Conservation (phyloP, 2,797 vertebrate genomes). For the Nothura maculosa region DNA sequence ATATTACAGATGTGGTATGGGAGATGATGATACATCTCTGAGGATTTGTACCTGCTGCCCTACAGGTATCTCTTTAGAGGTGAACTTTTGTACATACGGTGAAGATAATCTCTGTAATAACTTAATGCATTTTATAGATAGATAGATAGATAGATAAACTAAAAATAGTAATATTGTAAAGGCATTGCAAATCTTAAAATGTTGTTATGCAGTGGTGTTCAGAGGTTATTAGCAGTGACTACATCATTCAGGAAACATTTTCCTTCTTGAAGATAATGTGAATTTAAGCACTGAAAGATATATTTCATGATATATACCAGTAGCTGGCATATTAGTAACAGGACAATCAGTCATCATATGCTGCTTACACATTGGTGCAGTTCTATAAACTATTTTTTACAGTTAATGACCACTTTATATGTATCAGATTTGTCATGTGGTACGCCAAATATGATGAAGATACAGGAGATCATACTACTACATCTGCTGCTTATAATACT, state of each 20-base stretch:
- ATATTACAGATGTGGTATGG: not conserved
- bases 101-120: not conserved
- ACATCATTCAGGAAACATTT: not conserved
- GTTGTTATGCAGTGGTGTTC: not conserved
- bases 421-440: not conserved
- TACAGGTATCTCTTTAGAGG: not conserved
- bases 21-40: not conserved
- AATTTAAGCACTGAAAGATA: not conserved
- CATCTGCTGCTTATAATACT: not conserved
- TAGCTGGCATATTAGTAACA: not conserved
- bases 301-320: not conserved
- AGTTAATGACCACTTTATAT: accelerated
- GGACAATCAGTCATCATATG: not conserved
- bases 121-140: not conserved
- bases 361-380: not conserved
- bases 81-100: not conserved
- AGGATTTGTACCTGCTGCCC: not conserved
- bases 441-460: not conserved
- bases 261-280: not conserved
- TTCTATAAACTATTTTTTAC: not conserved
- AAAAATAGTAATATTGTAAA: not conserved
- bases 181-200: not conserved
- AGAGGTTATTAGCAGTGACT: not conserved
- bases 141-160: not conserved
- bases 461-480: accelerated